phyloP scores from a whole-genome alignment of 2,797 vertebrate genomes.

The Phoebastria nigripes region DNA sequence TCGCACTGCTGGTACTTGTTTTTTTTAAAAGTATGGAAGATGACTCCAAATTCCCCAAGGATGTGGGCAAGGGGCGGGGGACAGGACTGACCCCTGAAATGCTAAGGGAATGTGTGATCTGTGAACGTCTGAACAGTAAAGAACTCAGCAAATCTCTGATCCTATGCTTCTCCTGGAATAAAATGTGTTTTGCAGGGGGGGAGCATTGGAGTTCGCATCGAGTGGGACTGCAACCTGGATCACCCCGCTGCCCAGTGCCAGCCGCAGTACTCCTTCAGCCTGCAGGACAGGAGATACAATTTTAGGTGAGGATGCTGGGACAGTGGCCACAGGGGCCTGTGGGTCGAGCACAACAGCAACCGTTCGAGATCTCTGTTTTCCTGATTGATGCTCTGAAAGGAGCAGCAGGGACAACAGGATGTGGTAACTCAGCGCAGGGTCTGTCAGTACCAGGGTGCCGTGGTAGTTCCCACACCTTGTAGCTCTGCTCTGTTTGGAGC shows the following conservation, averaged over 20 bases:
- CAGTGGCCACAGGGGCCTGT: background rate
- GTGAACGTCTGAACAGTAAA: background rate
- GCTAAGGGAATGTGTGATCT: background rate
- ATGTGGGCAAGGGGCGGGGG: background rate
- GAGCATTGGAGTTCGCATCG: constrained; percentile 80
- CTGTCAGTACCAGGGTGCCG: fast-evolving
- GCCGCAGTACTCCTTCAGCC: constrained; percentile 85
- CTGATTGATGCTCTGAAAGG: background rate
- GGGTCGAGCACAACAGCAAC: background rate
- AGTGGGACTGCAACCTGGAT: constrained; percentile 92
- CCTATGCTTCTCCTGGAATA: background rate
- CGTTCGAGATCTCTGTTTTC: background rate
- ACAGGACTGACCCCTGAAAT: background rate
- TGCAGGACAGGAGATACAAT: constrained; percentile 86
- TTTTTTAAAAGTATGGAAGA: background rate
- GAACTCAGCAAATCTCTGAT: background rate
- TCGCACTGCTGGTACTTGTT: constrained; percentile 62
- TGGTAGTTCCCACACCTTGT: background rate
- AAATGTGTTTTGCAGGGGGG: constrained; percentile 79
- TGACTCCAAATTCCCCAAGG: background rate
- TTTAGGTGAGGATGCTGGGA: constrained; percentile 80
- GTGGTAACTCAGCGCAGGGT: no score
- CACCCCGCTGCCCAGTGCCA: constrained; percentile 73
- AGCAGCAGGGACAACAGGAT: background rate
- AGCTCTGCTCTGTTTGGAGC: background rate